Conservation (phyloP, 2,113 vertebrate species). For the Holacanthus passer region DNA sequence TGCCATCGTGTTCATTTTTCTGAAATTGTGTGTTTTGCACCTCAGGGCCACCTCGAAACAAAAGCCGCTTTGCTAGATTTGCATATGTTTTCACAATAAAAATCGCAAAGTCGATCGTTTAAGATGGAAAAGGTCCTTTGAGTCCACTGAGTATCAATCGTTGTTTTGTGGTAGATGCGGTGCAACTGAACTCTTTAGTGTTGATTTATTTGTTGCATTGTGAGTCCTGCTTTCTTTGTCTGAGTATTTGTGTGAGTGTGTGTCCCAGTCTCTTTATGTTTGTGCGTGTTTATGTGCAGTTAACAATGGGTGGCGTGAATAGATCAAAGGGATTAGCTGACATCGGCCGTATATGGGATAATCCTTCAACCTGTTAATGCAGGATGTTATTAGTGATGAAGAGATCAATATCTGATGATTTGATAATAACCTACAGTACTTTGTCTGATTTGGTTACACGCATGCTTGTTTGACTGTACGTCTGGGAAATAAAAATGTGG, state of each 20-base stretch:
- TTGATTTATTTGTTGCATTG: constrained; percentile 17
- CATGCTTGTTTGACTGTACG: no score
- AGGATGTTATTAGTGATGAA: constrained; percentile 20
- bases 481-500: no score
- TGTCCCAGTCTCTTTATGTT: not conserved
- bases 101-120: not conserved
- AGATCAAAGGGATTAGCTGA: constrained; percentile 40
- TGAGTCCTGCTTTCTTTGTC: constrained; percentile 3
- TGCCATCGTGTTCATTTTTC: not conserved
- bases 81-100: not conserved
- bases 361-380: constrained; percentile 39
- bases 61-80: constrained; percentile 9
- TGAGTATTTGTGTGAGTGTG: not conserved
- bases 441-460: not conserved
- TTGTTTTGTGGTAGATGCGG: not conserved
- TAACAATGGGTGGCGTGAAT: constrained; percentile 12
- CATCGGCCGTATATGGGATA: constrained; percentile 53
- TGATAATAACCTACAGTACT: constrained; percentile 1
- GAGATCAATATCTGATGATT: constrained; percentile 4
- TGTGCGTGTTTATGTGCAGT: not conserved
- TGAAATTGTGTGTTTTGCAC: not conserved
- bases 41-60: constrained; percentile 3
- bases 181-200: constrained; percentile 1
- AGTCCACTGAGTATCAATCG: not conserved
- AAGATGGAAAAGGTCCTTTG: not conserved